Evolutionary conservation across 2,113 vertebrate genomes (phyloP), one percentile per base, ranked within the genome.

Genomic region (Acinonyx jubatus): DNA sequence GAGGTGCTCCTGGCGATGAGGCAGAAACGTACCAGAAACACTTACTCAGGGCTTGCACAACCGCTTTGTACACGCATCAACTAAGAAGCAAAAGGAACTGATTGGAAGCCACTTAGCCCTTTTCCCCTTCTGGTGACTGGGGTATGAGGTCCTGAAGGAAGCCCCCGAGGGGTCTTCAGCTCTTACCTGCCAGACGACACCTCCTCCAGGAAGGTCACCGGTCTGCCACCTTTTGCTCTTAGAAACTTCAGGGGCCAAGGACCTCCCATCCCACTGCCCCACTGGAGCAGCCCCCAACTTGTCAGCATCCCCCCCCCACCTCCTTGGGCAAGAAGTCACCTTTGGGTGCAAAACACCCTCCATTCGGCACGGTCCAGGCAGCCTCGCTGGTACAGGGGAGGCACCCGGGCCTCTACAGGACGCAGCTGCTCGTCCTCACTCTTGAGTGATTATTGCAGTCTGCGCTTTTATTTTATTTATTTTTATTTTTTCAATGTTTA

Each of bases 361-460:
- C 27, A 6, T 9, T 79, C 6, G 14, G 80, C 69, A 23, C 4
- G 0, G 69, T n/a, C 15, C 1, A 13, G 48, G 38, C 27, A 57
- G 83, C 83, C 76, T 57, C 1, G 13, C 73, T 2, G 33, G 23
- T 45, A 8, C 9, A 8, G 21, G 15, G 5, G 27, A 36, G 21
- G 21, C 16, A 33, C 50, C 18, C 5, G 0, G 0, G 66, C 18
- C 18, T 25, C 50, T n/a, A 57, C 33, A 18, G 29, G 31, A 31
- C 29, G 0, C 25, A 61, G 52, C 66, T 0, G 0, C 16, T 31
- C 1, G 0, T 8, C n/a, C 33, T 73, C 4, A 6, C 29, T 52
- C 52, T 13, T 9, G 21, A 45, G 52, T 18, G 29, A 10, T 11
- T 45, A 15, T 66, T 31, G 10, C 31, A 1, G 55, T 21, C 31